Conservation (phyloP, 2,797 vertebrate species). For the Pseudotriccus pelzelni region DNA sequence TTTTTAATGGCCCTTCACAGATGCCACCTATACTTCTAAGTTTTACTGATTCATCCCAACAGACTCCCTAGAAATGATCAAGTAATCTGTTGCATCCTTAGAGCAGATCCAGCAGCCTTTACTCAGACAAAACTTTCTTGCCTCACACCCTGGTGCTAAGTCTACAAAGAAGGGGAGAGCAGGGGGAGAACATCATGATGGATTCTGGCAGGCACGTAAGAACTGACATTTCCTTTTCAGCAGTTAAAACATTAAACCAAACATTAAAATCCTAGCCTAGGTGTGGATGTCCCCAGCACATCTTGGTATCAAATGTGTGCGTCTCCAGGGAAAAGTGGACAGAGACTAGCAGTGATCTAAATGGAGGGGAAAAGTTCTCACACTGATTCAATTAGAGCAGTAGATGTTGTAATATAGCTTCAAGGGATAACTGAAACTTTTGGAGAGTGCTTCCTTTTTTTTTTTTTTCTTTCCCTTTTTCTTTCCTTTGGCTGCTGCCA, state of each 20-base stretch:
- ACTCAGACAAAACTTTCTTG: neutral
- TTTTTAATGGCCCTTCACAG: neutral
- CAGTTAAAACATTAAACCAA: neutral
- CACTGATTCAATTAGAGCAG: slow-evolving; percentile 72
- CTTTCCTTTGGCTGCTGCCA: slow-evolving; percentile 59
- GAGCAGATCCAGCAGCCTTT: neutral
- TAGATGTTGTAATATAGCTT: slow-evolving; percentile 73
- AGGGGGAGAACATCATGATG: neutral
- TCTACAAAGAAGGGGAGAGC: neutral
- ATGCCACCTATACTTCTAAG: neutral
- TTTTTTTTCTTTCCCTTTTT: neutral
- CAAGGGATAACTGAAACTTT: slow-evolving; percentile 70
- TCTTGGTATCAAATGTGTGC: slow-evolving; percentile 6
- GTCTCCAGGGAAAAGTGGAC: slow-evolving; percentile 14
- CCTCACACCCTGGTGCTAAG: neutral
- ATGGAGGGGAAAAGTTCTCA: slow-evolving; percentile 58
- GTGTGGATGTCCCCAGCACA: neutral
- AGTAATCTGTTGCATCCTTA: neutral
- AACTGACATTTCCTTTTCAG: neutral
- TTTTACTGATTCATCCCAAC: neutral
- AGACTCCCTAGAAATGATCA: neutral
- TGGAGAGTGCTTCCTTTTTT: slow-evolving; percentile 18
- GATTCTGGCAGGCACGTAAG: neutral
- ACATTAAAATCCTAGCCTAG: neutral
- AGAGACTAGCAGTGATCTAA: slow-evolving; percentile 35